A percentile compares a stretch with the other conserved stretches of the same genome.
Conservation (phyloP, 1,140 invertebrate genomes). For the Formica exsecta region DNA sequence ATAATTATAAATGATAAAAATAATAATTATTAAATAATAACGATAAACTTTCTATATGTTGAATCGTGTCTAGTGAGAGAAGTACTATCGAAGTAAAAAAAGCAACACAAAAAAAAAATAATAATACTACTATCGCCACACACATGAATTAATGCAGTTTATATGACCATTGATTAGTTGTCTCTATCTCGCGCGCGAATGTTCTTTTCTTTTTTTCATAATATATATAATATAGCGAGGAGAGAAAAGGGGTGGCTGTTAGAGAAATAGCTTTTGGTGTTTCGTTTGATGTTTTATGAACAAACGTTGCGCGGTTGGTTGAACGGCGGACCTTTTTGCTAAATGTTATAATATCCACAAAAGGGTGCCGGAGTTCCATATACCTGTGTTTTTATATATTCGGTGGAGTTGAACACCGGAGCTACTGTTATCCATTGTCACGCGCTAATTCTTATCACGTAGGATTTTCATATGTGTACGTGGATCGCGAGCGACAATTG, state of each 20-base stretch:
- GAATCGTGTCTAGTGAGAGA: constrained; percentile 86
- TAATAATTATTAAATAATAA: constrained; percentile 85
- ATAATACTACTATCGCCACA: constrained; percentile 80
- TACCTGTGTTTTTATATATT: constrained; percentile 79
- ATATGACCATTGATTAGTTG: constrained; percentile 79
- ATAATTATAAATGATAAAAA: constrained; percentile 84
- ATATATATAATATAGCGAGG: constrained; percentile 74
- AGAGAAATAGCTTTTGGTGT: constrained; percentile 83
- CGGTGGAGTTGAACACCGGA: constrained; percentile 77
- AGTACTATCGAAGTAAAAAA: constrained; percentile 81
- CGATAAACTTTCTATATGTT: constrained; percentile 86
- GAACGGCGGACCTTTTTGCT: constrained; percentile 73
- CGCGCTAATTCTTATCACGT: constrained; percentile 73
- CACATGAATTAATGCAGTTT: constrained; percentile 76
- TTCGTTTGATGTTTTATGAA: constrained; percentile 84
- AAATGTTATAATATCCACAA: constrained; percentile 67
- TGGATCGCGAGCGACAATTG: constrained; percentile 52
- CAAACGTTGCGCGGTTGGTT: constrained; percentile 79
- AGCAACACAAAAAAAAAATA: constrained; percentile 76
- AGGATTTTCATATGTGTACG: constrained; percentile 69
- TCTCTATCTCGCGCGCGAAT: constrained; percentile 69
- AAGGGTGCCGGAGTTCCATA: constrained; percentile 72
- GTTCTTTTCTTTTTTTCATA: constrained; percentile 67
- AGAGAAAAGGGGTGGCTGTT: constrained; percentile 79
- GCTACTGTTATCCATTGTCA: constrained; percentile 81